Evolutionary conservation across 2,888 invertebrate genomes (phyloP).

Genomic region (Adela reaumurella): DNA sequence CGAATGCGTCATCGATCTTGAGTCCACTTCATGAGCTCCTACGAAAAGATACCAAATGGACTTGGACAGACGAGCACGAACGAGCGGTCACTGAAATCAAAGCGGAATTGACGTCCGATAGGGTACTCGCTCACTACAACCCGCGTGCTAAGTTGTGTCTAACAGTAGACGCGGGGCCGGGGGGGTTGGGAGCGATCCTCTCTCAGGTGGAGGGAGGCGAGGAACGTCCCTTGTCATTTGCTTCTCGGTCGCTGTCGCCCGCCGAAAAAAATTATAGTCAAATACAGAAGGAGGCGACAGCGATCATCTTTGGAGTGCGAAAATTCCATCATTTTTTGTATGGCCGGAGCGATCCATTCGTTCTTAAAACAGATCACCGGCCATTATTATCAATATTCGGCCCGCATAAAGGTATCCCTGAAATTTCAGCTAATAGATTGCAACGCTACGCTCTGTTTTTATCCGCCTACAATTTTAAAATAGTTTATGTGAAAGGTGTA

Average conservation of each 20-base stretch:
- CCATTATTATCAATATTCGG: conserved; percentile 2
- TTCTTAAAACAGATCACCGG: conserved; percentile 11
- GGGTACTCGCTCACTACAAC: conserved; percentile 11
- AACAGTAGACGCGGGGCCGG: conserved; percentile 14
- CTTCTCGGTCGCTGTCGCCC: conserved; percentile 5
- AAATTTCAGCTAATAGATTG: not conserved
- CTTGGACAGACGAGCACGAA: conserved; percentile 6
- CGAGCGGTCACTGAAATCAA: conserved; percentile 5
- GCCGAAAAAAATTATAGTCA: conserved; percentile 8
- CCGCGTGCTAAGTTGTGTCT: conserved; percentile 10
- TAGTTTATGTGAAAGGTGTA: conserved; percentile 2
- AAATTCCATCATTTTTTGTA: conserved; percentile 13
- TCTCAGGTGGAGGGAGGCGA: conserved; percentile 2
- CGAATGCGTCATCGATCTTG: conserved; percentile 9
- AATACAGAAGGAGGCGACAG: conserved; percentile 13
- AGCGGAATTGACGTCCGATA: conserved; percentile 6
- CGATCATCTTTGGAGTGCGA: conserved; percentile 11
- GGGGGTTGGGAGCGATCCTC: too few species aligned
- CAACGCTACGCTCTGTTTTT: too few species aligned
- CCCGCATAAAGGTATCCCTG: not conserved
- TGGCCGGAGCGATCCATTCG: conserved; percentile 11
- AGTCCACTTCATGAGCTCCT: conserved; percentile 8
- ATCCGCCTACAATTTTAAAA: conserved; percentile 2
- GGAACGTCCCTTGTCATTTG: conserved; percentile 5
- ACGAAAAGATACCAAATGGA: conserved; percentile 5